These are phyloP conservation scores for Oreochromis mossambicus DNA, from an alignment of 2,797 vertebrate species.

Conservation along the genomic window DNA sequence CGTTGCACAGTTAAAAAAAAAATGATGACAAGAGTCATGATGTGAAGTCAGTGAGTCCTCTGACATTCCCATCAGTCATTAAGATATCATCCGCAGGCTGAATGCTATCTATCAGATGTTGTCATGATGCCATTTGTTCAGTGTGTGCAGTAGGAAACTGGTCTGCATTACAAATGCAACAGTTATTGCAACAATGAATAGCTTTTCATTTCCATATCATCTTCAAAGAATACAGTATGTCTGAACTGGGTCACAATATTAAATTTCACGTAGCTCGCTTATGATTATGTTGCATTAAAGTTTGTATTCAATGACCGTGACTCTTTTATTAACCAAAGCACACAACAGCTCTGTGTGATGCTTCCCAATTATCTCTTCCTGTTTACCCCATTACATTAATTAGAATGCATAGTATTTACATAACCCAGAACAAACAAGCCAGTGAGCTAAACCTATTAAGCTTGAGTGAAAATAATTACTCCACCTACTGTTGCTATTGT, in stretches of 20 bases:
- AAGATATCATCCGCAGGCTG: conserved; percentile 34
- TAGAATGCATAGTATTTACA: conserved; percentile 61
- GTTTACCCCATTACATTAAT: conserved; percentile 67
- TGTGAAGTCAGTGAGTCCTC: conserved; percentile 17
- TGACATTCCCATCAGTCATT: conserved; percentile 48
- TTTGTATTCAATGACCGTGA: conserved; percentile 14
- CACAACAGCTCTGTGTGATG: conserved; percentile 7
- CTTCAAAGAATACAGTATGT: neutral
- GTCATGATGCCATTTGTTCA: conserved; percentile 26
- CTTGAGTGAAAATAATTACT: conserved; percentile 59
- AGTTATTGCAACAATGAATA: neutral
- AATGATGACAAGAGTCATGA: neutral
- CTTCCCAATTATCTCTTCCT: conserved; percentile 50
- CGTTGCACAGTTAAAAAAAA: neutral
- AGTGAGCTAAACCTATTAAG: conserved; percentile 53
- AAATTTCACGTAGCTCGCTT: neutral
- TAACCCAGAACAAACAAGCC: conserved; percentile 61
- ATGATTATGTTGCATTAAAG: conserved; percentile 1
- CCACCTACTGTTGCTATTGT: conserved; percentile 40
- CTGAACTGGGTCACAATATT: neutral
- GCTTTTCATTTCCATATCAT: conserved; percentile 3
- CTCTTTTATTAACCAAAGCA: conserved; percentile 37
- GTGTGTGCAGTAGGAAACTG: conserved; percentile 7
- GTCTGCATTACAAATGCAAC: conserved; percentile 18
- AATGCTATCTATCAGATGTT: conserved; percentile 30